Conservation (phyloP, 2,888 invertebrate species). For the Plutella xylostella region DNA sequence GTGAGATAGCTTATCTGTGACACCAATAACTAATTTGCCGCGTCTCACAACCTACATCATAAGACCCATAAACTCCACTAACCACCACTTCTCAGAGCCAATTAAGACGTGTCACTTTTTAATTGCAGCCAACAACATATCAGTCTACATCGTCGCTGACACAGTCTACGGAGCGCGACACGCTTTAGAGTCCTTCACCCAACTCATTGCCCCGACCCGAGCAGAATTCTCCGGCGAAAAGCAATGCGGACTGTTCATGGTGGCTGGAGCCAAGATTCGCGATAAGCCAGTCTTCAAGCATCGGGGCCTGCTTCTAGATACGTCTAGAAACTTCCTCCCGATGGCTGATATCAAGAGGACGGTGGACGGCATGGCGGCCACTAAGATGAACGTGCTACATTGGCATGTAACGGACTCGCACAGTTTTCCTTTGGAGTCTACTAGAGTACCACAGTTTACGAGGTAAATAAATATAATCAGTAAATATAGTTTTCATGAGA, state of each 20-base stretch:
- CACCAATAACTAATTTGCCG: too few relatives aligned
- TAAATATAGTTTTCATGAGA: too few relatives aligned
- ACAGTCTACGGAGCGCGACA: slow-evolving; percentile 82
- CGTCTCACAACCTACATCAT: too few relatives aligned
- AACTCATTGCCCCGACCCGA: slow-evolving; percentile 65
- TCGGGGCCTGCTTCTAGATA: slow-evolving; percentile 90
- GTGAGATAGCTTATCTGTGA: too few relatives aligned
- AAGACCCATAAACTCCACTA: too few relatives aligned
- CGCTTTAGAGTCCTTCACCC: slow-evolving; percentile 80
- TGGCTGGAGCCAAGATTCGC: slow-evolving; percentile 72
- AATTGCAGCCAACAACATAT: slow-evolving; percentile 15
- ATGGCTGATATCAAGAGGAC: slow-evolving; percentile 75
- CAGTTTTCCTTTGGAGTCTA: slow-evolving; percentile 88
- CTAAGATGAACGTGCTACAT: slow-evolving; percentile 92
- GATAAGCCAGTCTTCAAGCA: slow-evolving; percentile 87
- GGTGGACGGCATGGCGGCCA: slow-evolving; percentile 87
- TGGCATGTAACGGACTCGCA: slow-evolving; percentile 94
- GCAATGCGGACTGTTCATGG: slow-evolving; percentile 69
- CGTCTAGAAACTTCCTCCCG: slow-evolving; percentile 88
- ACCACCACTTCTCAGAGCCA: too few relatives aligned
- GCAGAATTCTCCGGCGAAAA: slow-evolving; percentile 29
- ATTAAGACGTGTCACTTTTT: too few relatives aligned
- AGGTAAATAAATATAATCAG: too few relatives aligned
- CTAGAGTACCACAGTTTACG: slow-evolving; percentile 79
- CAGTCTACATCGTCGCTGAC: slow-evolving; percentile 65